These are phyloP conservation scores for Hylaeus anthracinus DNA, from an alignment of 1,140 invertebrate species.

Conservation along the genomic window DNA sequence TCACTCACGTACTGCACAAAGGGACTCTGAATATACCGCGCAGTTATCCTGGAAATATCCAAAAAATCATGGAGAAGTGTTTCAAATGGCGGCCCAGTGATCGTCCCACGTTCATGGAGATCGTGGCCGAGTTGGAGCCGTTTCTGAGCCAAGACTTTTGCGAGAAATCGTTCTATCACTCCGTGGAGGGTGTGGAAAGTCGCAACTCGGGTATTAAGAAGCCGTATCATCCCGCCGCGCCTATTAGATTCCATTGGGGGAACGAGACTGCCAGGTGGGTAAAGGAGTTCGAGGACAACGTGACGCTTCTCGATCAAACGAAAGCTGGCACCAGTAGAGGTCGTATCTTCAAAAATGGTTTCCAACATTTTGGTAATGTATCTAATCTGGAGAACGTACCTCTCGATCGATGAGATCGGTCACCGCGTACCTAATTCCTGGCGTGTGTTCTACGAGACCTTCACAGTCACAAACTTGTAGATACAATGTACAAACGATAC, in stretches of 20 bases:
- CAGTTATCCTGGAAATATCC: conserved; percentile 77
- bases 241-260: conserved; percentile 72
- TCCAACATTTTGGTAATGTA: conserved; percentile 70
- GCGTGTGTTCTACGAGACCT: conserved; percentile 7
- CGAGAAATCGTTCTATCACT: conserved; percentile 81
- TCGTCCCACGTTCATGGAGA: conserved; percentile 77
- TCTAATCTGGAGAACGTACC: conserved; percentile 68
- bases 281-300: conserved; percentile 73
- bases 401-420: conserved; percentile 67
- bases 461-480: conserved; percentile 23
- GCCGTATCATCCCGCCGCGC: conserved; percentile 69
- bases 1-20: conserved; percentile 85
- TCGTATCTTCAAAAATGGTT: conserved; percentile 73
- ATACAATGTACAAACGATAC: conserved; percentile 62
- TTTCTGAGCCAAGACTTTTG: conserved; percentile 77
- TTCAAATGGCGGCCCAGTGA: conserved; percentile 79
- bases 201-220: conserved; percentile 69
- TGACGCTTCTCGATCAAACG: conserved; percentile 70
- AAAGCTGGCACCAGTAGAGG: conserved; percentile 67
- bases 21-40: conserved; percentile 84
- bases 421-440: neutral
- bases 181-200: conserved; percentile 75
- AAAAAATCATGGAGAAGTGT: conserved; percentile 79
- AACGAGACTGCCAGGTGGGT: conserved; percentile 74
- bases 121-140: conserved; percentile 79